Evolutionary conservation across 53 echinoderm and acorn worm genomes (phyloP).

Genomic region (Glandiceps talaboti): DNA sequence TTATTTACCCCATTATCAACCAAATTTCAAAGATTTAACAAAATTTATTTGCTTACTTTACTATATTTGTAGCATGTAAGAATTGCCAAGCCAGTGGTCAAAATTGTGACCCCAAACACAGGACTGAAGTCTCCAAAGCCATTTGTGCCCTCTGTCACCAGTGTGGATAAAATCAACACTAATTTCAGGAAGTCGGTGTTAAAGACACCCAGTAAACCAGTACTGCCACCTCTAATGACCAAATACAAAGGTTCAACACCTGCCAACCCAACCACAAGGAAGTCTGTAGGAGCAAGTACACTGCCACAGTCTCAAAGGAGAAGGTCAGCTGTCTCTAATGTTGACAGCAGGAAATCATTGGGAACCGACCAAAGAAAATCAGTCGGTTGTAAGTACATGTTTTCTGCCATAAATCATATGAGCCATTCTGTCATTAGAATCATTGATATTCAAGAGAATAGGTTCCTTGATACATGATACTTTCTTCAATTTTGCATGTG

Average conservation of each 20-base stretch:
- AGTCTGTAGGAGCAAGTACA: neutral
- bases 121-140: slow-evolving; percentile 5
- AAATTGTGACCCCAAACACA: neutral
- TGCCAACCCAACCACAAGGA: neutral
- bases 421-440: no score
- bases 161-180: slow-evolving; percentile 30
- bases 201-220: slow-evolving; percentile 53
- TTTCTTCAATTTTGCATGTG: no score
- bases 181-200: slow-evolving; percentile 71
- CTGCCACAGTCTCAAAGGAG: neutral
- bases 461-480: no score
- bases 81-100: slow-evolving; percentile 27
- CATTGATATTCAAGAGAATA: no score
- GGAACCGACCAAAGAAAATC: slow-evolving; percentile 40
- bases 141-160: slow-evolving; percentile 8
- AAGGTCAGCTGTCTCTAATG: neutral
- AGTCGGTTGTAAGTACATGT: slow-evolving; percentile 31
- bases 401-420: no score
- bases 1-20: no score
- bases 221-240: neutral
- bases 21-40: no score
- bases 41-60: no score
- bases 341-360: slow-evolving; percentile 2
- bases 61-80: neutral
- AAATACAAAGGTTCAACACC: slow-evolving; percentile 3